These are phyloP conservation scores for Orthonyx spaldingii DNA, from an alignment of 2,113 vertebrate genomes.

Conservation along the genomic window DNA sequence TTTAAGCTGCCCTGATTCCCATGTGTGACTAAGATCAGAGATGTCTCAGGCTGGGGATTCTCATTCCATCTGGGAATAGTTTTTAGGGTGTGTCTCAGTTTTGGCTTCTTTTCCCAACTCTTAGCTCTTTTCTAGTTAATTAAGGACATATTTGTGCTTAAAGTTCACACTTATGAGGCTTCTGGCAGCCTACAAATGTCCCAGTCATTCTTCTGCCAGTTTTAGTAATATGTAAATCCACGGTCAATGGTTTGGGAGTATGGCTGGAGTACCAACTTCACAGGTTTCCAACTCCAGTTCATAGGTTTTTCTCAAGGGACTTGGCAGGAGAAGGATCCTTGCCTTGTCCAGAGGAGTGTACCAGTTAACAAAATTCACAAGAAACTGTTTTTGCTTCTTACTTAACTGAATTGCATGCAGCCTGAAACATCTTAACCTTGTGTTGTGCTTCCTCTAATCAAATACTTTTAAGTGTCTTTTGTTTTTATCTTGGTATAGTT, in stretches of 20 bases:
- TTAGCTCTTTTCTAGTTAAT: slow-evolving; percentile 40
- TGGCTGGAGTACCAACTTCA: not conserved
- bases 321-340: not conserved
- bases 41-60: slow-evolving; percentile 14
- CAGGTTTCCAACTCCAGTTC: not conserved
- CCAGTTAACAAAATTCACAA: not conserved
- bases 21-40: slow-evolving; percentile 49
- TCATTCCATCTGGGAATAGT: slow-evolving; percentile 46
- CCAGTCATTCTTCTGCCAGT: not conserved
- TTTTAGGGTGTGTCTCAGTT: slow-evolving; percentile 44
- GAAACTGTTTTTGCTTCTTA: not conserved
- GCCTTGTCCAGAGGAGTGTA: not conserved
- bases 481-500: not conserved
- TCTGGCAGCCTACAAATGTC: slow-evolving; percentile 15
- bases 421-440: not conserved
- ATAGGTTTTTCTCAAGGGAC: not conserved
- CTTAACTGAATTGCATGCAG: not conserved
- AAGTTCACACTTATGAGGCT: not conserved
- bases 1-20: slow-evolving; percentile 5
- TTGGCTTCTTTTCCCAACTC: slow-evolving; percentile 28
- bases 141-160: slow-evolving; percentile 30
- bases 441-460: not conserved
- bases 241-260: not conserved
- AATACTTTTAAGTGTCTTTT: not conserved
- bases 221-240: not conserved